These are phyloP conservation scores for Geopemphigus sp. DNA, from an alignment of 1,140 invertebrate species.

Conservation along the genomic window DNA sequence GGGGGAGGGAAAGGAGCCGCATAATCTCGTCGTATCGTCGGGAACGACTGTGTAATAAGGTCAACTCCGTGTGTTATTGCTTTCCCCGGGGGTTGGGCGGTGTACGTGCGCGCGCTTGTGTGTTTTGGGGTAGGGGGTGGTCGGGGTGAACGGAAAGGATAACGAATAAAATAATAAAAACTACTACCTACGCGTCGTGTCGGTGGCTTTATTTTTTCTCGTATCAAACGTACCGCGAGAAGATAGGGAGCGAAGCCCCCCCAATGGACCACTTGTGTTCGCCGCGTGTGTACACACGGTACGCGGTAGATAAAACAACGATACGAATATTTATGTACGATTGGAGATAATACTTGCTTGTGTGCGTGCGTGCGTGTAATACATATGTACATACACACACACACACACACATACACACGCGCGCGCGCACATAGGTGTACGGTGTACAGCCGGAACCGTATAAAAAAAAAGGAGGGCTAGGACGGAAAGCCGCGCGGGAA, in stretches of 20 bases:
- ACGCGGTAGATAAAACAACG: constrained; percentile 5
- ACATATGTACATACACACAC: too few relatives aligned
- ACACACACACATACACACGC: too few relatives aligned
- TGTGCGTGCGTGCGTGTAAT: too few relatives aligned
- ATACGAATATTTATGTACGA: constrained; percentile 21
- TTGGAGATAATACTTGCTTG: not conserved
- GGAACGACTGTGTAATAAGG: not conserved
- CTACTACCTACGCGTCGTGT: not conserved
- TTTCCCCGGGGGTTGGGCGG: too few relatives aligned
- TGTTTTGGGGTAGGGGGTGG: too few relatives aligned
- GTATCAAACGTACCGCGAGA: not conserved
- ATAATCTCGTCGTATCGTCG: not conserved
- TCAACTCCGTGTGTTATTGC: not conserved
- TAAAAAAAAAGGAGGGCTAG: not conserved
- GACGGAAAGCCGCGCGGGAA: too few relatives aligned
- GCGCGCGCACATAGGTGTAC: too few relatives aligned
- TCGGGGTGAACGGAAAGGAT: too few relatives aligned
- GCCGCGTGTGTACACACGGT: too few relatives aligned
- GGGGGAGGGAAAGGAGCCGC: not conserved
- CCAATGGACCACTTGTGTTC: constrained; percentile 12
- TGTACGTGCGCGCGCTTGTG: too few relatives aligned
- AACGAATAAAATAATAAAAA: constrained; percentile 38
- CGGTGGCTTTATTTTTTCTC: not conserved
- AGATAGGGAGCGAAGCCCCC: not conserved
- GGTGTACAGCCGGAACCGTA: not conserved